Conservation (phyloP, 2,888 invertebrate genomes). For the Pseudococcus jackbeardsleyi region DNA sequence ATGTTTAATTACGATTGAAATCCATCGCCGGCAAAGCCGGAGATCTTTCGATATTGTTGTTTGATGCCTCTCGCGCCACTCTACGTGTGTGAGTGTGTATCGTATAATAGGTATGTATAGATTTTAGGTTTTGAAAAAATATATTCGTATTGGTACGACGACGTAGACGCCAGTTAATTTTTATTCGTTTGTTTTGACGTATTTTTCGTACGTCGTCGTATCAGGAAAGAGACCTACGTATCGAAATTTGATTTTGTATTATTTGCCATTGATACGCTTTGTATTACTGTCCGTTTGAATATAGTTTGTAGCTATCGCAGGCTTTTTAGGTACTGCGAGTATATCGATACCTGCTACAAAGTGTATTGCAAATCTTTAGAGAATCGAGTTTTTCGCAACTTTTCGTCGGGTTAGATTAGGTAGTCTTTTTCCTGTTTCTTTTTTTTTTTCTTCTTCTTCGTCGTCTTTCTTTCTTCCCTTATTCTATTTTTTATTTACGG, state of each 20-base stretch:
- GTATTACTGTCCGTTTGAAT: slow-evolving; percentile 34
- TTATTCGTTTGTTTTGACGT: slow-evolving; percentile 49
- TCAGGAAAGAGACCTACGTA: neutral
- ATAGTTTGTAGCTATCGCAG: neutral
- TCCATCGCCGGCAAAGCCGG: neutral
- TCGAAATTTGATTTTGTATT: slow-evolving; percentile 10
- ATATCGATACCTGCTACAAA: neutral
- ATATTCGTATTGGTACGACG: too few species aligned
- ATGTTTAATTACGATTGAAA: slow-evolving; percentile 56
- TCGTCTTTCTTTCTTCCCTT: neutral
- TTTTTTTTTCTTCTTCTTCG: neutral
- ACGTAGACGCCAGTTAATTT: slow-evolving; percentile 46
- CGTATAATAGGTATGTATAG: too few species aligned
- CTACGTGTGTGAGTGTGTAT: neutral
- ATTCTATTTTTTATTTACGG: slow-evolving; percentile 56
- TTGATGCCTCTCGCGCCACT: neutral
- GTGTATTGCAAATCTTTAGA: slow-evolving; percentile 45
- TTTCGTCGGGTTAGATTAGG: slow-evolving; percentile 53
- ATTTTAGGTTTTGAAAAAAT: neutral
- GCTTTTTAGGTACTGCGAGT: neutral
- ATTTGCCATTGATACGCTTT: slow-evolving; percentile 38
- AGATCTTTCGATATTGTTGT: slow-evolving; percentile 5
- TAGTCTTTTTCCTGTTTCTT: neutral
- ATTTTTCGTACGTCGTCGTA: neutral
- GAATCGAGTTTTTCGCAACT: slow-evolving; percentile 47